Evolutionary conservation across 2,797 vertebrate genomes (phyloP), one percentile per base, ranked within the genome.

Genomic region (Neosalanx taihuensis): DNA sequence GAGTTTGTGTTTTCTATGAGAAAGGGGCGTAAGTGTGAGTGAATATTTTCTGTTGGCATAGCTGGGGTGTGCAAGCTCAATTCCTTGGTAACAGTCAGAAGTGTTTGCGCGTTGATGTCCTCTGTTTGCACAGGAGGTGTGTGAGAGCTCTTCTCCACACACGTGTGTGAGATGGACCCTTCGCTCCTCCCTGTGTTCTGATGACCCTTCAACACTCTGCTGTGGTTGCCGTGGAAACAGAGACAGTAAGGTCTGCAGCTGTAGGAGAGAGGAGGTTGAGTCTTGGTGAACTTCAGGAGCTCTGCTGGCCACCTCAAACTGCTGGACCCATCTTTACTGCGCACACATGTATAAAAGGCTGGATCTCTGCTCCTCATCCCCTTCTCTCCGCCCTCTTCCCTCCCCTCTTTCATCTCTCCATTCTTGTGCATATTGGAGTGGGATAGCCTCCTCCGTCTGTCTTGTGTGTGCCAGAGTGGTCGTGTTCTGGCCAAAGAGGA

Each of bases 261-360:
- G 74, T 96, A 99, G 65, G 97, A 97, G 84, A 99, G 87, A 26
- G 86, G 91, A 15, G 97, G 97, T 67, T 95, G 87, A 15, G 93
- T 93, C 86, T 94, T 95, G 70, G 97, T 99, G 89, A 96, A 95
- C 67, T 94, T 89, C 73, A 98, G 85, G 71, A 96, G 90, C 82
- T 94, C 93, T 6, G 91, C 92, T 51, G 98, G 97, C 97, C 97
- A 99, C 74, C 89, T 93, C 64, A 97, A 87, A 73, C 79, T 88
- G 10, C 92, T 93, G 13, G 86, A 90, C 66, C 95, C 95, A 63
- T 99, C 95, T 87, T 93, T 97, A 62, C 94, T 92, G 51, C 94
- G 75, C 62, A 99, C 96, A 2, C 87, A 92, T 67, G 95, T 79
- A 70, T 94, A 94, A 71, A 92, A 89, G 74, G 87, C 23, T 15